Base-by-base conservation (phyloP, 2,113 vertebrate genomes). In the Pituophis catenifer region DNA sequence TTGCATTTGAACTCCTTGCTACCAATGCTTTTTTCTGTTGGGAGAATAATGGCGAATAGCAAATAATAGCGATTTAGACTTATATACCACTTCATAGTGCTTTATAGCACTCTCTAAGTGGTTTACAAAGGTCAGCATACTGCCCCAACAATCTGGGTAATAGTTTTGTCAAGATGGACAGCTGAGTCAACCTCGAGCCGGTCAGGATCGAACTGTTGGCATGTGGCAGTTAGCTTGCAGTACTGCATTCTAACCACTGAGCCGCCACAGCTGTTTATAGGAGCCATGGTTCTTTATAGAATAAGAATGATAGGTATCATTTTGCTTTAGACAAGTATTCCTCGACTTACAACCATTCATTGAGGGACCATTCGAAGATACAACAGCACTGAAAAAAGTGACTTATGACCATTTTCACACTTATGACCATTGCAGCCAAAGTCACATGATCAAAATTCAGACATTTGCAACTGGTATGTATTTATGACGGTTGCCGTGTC, bases 1-100 rank as follows among this genome's bases (percentile, higher is more conserved):
- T 86, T 24, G 50, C 89, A 94, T 85, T 59, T 88, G 93, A 94
- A 54, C 90, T 50, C 91, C 91, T 70, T 24, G 57, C 90, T 93
- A 54, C n/a, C 94, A 95, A 59, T 24, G 57, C 9, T 24, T 24
- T 23, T 92, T 91, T 59, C 38, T 65, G 33, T 29, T 88, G 52
- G 5, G 50, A 48, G 5, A 86, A 65, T n/a, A 65, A 65, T 65
- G 29, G 62, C 62, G 23, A 44, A 65, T 13, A 65, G 62, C 62
- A 44, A 44, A 44, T 44, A 44, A 65, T 13, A 65, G 62, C 62
- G 12, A 48, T 26, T 65, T 65, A 65, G 62, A 65, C 62, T 65
- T 65, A 65, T 65, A 65, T 65, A 12, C 26, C 62, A 0, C 26
- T 65, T n/a, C 11, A 13, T n/a, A 65, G 26, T 65, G 26, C 62